Percentiles rank a stretch among this genome's conserved stretches.
Conservation (phyloP, 2,797 vertebrate genomes). For the Nyctalus aviator region DNA sequence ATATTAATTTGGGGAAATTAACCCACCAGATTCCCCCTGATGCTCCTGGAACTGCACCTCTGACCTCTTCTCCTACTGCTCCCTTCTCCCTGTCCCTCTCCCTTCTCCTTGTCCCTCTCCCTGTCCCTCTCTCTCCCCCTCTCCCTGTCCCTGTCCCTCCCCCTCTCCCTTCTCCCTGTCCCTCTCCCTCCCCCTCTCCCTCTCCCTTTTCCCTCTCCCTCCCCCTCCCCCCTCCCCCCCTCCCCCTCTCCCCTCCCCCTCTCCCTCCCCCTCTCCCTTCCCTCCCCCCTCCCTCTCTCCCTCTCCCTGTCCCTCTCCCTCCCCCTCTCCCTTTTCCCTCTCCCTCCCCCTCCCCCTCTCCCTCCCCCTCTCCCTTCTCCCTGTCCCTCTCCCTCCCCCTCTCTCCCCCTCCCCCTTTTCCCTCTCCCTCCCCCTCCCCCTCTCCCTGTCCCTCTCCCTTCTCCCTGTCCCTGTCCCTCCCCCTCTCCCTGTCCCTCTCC, state of each 20-base stretch:
- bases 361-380: not conserved
- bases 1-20: not conserved
- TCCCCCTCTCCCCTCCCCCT: not conserved
- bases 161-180: accelerated
- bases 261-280: accelerated
- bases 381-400: too few species aligned
- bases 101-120: accelerated
- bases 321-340: too few species aligned
- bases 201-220: too few species aligned
- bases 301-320: not conserved
- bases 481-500: not conserved
- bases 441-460: not conserved
- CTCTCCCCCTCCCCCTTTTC: too few species aligned
- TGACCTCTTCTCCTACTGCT: not conserved
- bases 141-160: not conserved
- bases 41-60: not conserved
- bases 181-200: too few species aligned
- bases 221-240: too few species aligned
- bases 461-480: too few species aligned
- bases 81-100: not conserved
- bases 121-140: too few species aligned
- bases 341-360: too few species aligned
- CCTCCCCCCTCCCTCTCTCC: too few species aligned
- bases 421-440: too few species aligned
- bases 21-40: not conserved